These are phyloP conservation scores for Amblyjoppa fuscipennis DNA, from an alignment of 2,888 invertebrate genomes.

Conservation along the genomic window DNA sequence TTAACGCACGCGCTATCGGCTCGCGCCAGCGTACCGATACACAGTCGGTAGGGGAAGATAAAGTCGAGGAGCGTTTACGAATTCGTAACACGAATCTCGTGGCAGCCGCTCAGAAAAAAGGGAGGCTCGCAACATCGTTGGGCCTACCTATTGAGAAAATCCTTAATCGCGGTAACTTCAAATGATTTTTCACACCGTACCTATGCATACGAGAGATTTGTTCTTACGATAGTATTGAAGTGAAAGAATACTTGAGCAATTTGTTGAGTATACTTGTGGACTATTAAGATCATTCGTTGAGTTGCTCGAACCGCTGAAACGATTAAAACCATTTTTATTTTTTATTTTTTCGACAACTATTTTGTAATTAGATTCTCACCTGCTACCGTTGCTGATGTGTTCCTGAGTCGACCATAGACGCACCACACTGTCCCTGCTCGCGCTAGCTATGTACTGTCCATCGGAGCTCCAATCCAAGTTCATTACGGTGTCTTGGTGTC, in stretches of 20 bases:
- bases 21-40: slow-evolving; percentile 17
- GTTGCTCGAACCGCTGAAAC: slow-evolving; percentile 78
- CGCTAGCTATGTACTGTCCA: slow-evolving; percentile 83
- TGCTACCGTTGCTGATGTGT: slow-evolving; percentile 75
- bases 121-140: slow-evolving; percentile 19
- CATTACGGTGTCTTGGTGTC: slow-evolving; percentile 83
- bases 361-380: slow-evolving; percentile 70
- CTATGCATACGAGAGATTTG: slow-evolving; percentile 82
- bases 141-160: slow-evolving; percentile 21
- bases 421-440: slow-evolving; percentile 82
- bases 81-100: slow-evolving; percentile 33
- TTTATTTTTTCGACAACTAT: not conserved
- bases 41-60: slow-evolving; percentile 2
- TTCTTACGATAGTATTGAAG: slow-evolving; percentile 82
- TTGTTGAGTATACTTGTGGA: slow-evolving; percentile 81
- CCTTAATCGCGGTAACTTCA: slow-evolving; percentile 12
- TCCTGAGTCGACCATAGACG: slow-evolving; percentile 82
- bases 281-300: slow-evolving; percentile 68
- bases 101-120: slow-evolving; percentile 48
- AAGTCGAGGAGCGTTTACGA: slow-evolving; percentile 1
- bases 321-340: slow-evolving; percentile 12
- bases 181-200: slow-evolving; percentile 74
- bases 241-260: slow-evolving; percentile 83
- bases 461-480: slow-evolving; percentile 84
- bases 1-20: not conserved